These are phyloP conservation scores for Notamacropus eugenii DNA, from an alignment of 2,797 vertebrate genomes.

Conservation along the genomic window DNA sequence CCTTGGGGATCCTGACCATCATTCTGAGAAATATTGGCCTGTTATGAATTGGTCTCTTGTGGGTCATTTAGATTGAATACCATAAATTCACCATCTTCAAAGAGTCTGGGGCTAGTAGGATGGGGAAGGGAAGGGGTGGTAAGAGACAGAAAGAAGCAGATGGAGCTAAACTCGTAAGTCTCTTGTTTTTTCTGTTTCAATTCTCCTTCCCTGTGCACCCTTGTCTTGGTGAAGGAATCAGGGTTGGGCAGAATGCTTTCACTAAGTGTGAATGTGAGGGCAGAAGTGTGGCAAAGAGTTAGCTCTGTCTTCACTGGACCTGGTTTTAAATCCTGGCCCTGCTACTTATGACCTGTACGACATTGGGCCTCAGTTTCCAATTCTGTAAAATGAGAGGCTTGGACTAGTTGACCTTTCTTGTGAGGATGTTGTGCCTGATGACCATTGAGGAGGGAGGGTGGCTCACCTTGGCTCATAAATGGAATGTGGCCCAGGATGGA, in stretches of 20 bases:
- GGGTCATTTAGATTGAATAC: not conserved
- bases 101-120: not conserved
- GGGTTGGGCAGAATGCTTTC: not conserved
- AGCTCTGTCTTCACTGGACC: not conserved
- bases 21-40: not conserved
- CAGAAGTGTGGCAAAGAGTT: not conserved
- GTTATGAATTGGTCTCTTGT: not conserved
- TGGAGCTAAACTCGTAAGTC: fast-evolving
- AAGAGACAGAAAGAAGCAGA: not conserved
- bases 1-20: not conserved
- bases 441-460: not conserved
- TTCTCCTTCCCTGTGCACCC: not conserved
- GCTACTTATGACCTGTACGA: not conserved
- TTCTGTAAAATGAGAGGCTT: not conserved
- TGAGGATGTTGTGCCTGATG: not conserved
- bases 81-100: not conserved
- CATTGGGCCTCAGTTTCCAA: not conserved
- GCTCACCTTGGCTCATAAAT: not conserved
- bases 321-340: not conserved
- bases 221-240: not conserved
- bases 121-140: not conserved
- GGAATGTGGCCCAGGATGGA: not conserved
- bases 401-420: not conserved
- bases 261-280: not conserved
- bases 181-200: not conserved